Base-by-base conservation (phyloP, 2,888 invertebrate genomes). In the Acrobasis consociella region DNA sequence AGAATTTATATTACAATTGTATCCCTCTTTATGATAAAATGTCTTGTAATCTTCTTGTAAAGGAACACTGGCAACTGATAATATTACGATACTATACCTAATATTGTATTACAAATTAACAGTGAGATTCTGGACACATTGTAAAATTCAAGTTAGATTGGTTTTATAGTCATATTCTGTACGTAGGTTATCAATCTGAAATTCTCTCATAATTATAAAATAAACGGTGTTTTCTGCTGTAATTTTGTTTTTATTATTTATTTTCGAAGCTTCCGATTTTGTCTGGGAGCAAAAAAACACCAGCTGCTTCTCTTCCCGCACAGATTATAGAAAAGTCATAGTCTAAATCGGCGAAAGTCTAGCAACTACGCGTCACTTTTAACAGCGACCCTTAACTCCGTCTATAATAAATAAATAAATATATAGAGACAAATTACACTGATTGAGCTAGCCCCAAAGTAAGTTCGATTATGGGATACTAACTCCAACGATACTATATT, bases 181-280 rank as follows among this genome's bases (percentile, higher is more conserved):
- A 92, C 76, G 93, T 93, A 93, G 92, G 91, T 91, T 93, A 91
- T 90, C 91, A 89, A 93, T 93, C 92, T 92, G 93, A 92, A 91
- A 90, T 93, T 93, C 91, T 93, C 93, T 93, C 90, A 92, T 93
- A 93, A 93, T 91, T 91, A 92, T 93, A 90, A 93, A 93, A 93
- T 93, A 93, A 93, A 93, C 93, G 91, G 93, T 93, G 93, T 93
- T 93, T 93, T 93, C 93, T 93, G 93, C 93, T 92, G 92, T 91
- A 87, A 65, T 51, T 67, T 64, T 67, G 69, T 79, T 78, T 83
- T 72, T 69, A 70, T 78, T 63, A 17, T 55, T 56, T 22, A 22
- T 22, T 22, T 22, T 22, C 22, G 2, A 22, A 22, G 22, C 22
- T 3, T 2, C 22, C 22, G 22, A 22, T 22, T 1, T 22, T 2